Evolutionary conservation across 1,140 invertebrate genomes (phyloP).

Genomic region (Saccostrea glomerata): DNA sequence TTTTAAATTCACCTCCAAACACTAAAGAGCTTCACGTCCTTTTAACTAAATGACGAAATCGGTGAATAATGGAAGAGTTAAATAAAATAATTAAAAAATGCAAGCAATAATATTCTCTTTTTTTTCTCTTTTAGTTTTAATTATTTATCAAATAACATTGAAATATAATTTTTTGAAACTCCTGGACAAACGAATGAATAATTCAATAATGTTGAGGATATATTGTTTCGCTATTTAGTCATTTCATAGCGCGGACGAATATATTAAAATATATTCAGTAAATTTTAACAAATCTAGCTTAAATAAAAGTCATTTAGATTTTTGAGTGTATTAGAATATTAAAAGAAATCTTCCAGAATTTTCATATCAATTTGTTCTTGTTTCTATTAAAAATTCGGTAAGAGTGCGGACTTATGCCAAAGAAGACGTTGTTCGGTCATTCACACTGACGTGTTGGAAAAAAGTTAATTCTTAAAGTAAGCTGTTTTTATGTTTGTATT

Average conservation of each 20-base stretch:
- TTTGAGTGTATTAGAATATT: not conserved
- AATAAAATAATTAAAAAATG: not conserved
- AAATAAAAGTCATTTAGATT: not conserved
- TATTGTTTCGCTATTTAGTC: not conserved
- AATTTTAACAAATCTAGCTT: not conserved
- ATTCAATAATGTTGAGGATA: not conserved
- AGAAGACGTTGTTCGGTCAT: not conserved
- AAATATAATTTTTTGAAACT: no score
- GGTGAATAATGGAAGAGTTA: not conserved
- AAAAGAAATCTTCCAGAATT: not conserved
- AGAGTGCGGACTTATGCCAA: not conserved
- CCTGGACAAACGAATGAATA: no score
- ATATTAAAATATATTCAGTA: not conserved
- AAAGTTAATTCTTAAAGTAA: not conserved
- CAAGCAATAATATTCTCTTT: no score
- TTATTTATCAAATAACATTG: no score
- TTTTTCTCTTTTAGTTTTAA: no score
- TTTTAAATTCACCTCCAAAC: not conserved
- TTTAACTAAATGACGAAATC: not conserved
- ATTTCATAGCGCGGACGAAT: not conserved
- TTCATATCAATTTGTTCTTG: not conserved
- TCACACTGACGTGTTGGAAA: constrained; percentile 13
- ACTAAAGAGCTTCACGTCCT: no score
- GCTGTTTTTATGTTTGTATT: no score
- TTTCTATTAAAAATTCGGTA: not conserved